A percentile compares a stretch with the other conserved stretches of the same genome.
These are phyloP conservation scores for Lepisosteus oculatus DNA, from an alignment of 2,113 vertebrate species.

Conservation along the genomic window DNA sequence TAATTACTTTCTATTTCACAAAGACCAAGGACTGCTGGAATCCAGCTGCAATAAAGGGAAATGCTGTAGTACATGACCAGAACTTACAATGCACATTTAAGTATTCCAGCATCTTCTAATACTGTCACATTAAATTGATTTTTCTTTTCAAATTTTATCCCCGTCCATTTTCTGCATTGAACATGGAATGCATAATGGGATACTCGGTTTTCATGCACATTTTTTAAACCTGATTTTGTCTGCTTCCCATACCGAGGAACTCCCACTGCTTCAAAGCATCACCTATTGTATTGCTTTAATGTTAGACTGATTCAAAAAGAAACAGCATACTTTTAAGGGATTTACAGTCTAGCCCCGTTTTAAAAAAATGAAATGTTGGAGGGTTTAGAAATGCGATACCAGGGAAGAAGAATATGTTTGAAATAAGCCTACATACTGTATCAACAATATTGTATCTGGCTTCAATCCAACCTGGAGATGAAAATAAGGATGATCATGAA, in stretches of 20 bases:
- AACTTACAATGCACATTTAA: slow-evolving; percentile 33
- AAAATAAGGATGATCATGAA: no score
- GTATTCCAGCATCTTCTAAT: slow-evolving; percentile 33
- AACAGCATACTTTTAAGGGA: no score
- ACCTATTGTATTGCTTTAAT: slow-evolving; percentile 42
- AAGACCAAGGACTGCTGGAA: slow-evolving; percentile 41
- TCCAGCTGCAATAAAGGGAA: slow-evolving; percentile 33
- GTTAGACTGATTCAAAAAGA: slow-evolving; percentile 38
- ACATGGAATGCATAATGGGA: slow-evolving; percentile 46
- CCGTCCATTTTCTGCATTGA: slow-evolving; percentile 36
- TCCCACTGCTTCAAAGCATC: slow-evolving; percentile 42
- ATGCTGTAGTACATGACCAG: slow-evolving; percentile 33
- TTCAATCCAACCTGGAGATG: no score
- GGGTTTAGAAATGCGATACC: no score
- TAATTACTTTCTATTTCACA: slow-evolving; percentile 50
- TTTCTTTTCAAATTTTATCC: slow-evolving; percentile 37
- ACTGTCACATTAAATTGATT: slow-evolving; percentile 32
- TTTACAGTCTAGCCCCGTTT: no score
- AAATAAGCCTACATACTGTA: no score
- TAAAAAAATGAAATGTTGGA: no score
- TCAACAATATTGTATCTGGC: no score
- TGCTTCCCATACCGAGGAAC: slow-evolving; percentile 33
- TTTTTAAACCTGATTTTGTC: slow-evolving; percentile 32
- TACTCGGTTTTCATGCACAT: slow-evolving; percentile 1
- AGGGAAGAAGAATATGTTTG: no score